Percentiles rank a stretch among this genome's conserved stretches.
Evolutionary conservation across 2,888 invertebrate genomes (phyloP).

Genomic region (Mylabris sibirica): DNA sequence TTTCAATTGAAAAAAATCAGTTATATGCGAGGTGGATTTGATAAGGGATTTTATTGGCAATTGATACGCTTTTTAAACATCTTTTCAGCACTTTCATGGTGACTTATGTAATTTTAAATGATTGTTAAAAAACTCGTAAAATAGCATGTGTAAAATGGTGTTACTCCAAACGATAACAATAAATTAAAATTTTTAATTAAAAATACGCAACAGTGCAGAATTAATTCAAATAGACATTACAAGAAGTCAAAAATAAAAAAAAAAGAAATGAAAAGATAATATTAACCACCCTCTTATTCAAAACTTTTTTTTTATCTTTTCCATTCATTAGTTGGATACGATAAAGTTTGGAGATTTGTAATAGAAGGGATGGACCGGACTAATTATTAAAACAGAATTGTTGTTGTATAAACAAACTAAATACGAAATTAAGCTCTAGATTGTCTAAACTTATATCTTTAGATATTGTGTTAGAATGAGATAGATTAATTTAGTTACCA

Average conservation of each 20-base stretch:
- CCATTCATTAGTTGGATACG: not conserved
- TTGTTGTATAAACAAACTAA: constrained; percentile 29
- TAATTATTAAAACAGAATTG: constrained; percentile 28
- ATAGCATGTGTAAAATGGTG: too few relatives aligned
- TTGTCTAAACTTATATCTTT: constrained; percentile 1
- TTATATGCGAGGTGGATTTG: too few relatives aligned
- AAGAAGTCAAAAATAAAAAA: too few relatives aligned
- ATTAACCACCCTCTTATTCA: not conserved
- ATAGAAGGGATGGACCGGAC: not conserved
- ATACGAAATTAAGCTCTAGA: constrained; percentile 14
- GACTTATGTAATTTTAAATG: not conserved
- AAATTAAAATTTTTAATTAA: constrained; percentile 32
- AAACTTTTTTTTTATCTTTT: not conserved
- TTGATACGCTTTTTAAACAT: too few relatives aligned
- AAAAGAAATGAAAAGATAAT: too few relatives aligned
- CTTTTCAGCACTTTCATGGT: not conserved
- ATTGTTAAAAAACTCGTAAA: too few relatives aligned
- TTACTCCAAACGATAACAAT: constrained; percentile 12
- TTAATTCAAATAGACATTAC: constrained; percentile 20
- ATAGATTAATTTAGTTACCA: constrained; percentile 17
- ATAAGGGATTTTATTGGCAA: too few relatives aligned
- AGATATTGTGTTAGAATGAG: constrained; percentile 5
- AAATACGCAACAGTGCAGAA: constrained; percentile 25
- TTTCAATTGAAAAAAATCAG: too few relatives aligned
- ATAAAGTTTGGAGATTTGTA: not conserved